Base-by-base conservation (phyloP, 1,140 invertebrate genomes). In the Dufourea novaeangliae region DNA sequence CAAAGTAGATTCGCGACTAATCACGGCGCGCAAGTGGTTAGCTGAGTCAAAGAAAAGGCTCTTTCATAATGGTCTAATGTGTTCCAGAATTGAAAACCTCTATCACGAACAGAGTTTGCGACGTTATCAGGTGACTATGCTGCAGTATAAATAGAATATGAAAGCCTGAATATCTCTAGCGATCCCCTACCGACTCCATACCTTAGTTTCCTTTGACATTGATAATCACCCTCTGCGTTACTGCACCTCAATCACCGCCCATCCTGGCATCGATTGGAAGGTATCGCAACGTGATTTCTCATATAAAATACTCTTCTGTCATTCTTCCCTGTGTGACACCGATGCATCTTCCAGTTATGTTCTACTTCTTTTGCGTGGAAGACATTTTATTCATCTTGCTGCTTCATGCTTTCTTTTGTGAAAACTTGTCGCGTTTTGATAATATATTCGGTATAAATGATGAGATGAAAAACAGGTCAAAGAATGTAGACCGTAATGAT, bases 251-350 rank as follows among this genome's bases (percentile, higher is more conserved):
- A 87, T 87, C 85, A 83, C 74, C 66, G 67, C 63, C 76, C 67
- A 54, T 79, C 67, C 78, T 67, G 73, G 69, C 68, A 78, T 80
- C 86, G 77, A 82, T 85, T 84, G 72, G 64, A 77, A 81, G 72
- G 79, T 85, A 86, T 86, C 78, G 68, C 74, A 79, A 84, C 81
- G 82, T 78, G 84, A 86, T 83, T 86, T 86, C 77, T 72, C 81
- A 84, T 84, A 86, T 84, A 75, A 76, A 85, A 85, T 81, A 63
- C 64, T 61, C 41, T 37, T 29, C 25, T 64, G 71, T 57, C 8
- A 80, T 74, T 80, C 80, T 77, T 61, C 57, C 50, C 72, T 69
- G n/a, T 46, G 29, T 50, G 46, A 41, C 39, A 56, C 64, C 82
- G 59, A 83, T 66, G 66, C 62, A 71, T 44, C 66, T 22, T 12